Base-by-base conservation (phyloP, 2,113 vertebrate species). In the Rousettus leschenaultii region DNA sequence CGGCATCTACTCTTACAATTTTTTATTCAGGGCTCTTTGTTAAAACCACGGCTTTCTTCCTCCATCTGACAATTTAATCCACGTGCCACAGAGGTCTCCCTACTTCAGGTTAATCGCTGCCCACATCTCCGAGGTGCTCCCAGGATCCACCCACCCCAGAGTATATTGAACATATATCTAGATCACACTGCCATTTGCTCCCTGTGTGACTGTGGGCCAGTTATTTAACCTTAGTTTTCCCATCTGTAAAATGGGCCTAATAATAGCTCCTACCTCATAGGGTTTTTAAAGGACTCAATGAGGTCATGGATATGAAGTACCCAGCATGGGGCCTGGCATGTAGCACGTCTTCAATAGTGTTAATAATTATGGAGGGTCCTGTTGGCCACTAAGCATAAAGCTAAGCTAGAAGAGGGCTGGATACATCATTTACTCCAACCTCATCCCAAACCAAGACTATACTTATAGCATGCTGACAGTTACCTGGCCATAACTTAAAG, bases 341-440 rank as follows among this genome's bases (percentile, higher is more conserved):
- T 3, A 26, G 14, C 4, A 0, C 0, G 33, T 57, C 5, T 55
- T 85, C 61, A 71, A 12, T 1, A 22, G 22, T 21, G 21, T 6
- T 51, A n/a, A 35, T 6, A n/a, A 55, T 40, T 1, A 30, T 3
- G 7, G 68, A 40, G 43, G 35, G 66, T 26, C 40, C 45, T 2
- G 0, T 0, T 24, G 38, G 61, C 53, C 68, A 82, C 28, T 79
- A 43, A 10, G 77, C 15, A 71, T 55, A 91, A 71, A 12, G 21
- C 24, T 13, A 45, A 74, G 11, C 35, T 53, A 5, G 38, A 43
- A 86, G 18, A 89, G 15, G 15, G 26, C 1, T 40, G 8, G 33
- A 19, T 1, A 2, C 18, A 33, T 45, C 26, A 53, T 30, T 73
- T 38, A 22, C 33, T 73, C 2, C 4, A 45, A 33, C 6, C 26